Base-by-base conservation (phyloP, 2,797 vertebrate genomes). In the Sparus aurata region DNA sequence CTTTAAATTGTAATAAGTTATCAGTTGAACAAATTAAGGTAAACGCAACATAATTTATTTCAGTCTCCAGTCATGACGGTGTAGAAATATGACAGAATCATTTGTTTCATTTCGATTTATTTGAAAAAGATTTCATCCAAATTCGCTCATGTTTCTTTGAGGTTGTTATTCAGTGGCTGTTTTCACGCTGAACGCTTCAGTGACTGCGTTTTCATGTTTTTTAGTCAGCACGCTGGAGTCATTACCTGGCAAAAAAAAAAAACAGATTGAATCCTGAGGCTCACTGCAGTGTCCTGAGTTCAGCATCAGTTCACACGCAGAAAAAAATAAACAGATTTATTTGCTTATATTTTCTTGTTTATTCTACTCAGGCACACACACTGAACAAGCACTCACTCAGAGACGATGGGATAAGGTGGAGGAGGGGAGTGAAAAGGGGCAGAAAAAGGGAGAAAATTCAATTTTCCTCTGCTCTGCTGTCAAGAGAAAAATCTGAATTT, bases 261-360 rank as follows among this genome's bases (percentile, higher is more conserved):
- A 22, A 25, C 70, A 76, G 73, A 91, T 80, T 87, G 80, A 75
- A 82, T 81, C 83, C 74, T 43, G 71, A 73, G 72, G 80, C 87
- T 86, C 64, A 55, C 41, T 70, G 76, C 54, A 41, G 65, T 75
- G 54, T 63, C 61, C 23, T 1, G 70, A 58, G 65, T 83, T 89
- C 80, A 80, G 60, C 60, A 17, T 72, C 53, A 73, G 54, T 83
- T 86, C 85, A 80, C 55, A 23, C 11, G 4, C n/a, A 54, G 57
- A 23, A 65, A 75, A 73, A 54, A 49, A 46, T 68, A 34, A 82
- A 54, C 25, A 20, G 25, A 69, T 79, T 77, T 46, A 70, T 43
- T 65, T 2, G 2, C 17, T 30, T 58, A 17, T 69, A 25, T 79
- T 57, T 79, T 67, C n/a, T 77, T 63, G 45, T 73, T 80, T 71